A percentile compares a stretch with the other conserved stretches of the same genome.
Evolutionary conservation across 2,797 vertebrate species (phyloP).

Genomic region (Vespertilio murinus): DNA sequence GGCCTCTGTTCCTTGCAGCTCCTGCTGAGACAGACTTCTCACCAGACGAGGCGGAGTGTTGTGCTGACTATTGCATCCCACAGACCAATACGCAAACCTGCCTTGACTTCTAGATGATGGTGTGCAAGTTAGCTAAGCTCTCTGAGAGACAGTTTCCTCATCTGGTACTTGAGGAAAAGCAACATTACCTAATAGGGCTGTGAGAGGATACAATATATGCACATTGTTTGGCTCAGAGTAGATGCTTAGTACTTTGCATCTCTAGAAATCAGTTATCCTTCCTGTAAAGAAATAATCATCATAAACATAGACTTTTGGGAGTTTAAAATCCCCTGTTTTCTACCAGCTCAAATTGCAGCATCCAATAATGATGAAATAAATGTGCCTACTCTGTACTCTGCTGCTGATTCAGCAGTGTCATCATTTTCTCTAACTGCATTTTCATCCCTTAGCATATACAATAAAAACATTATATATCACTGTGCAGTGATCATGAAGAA

Average conservation of each 20-base stretch:
- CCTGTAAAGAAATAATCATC: neutral
- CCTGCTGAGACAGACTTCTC: neutral
- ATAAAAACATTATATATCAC: neutral
- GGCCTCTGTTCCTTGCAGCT: neutral
- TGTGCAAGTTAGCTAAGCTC: neutral
- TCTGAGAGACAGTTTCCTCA: conserved; percentile 14
- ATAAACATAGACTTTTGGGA: neutral
- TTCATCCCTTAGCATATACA: neutral
- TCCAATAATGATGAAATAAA: neutral
- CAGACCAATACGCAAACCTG: neutral
- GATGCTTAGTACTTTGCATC: neutral
- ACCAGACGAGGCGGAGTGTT: neutral
- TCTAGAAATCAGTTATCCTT: neutral
- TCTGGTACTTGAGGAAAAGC: neutral
- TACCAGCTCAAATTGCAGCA: neutral
- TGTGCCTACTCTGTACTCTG: neutral
- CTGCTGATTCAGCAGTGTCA: neutral
- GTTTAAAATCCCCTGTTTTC: neutral
- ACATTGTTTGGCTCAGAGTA: neutral
- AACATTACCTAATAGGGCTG: neutral
- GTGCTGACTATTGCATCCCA: neutral
- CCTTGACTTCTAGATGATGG: neutral
- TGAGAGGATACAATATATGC: neutral
- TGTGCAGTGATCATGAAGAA: neutral
- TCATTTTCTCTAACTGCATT: neutral